A percentile compares a stretch with the other conserved stretches of the same genome.
phyloP scores from a whole-genome alignment of 1,140 invertebrate species.

The Campoletis sonorensis region DNA sequence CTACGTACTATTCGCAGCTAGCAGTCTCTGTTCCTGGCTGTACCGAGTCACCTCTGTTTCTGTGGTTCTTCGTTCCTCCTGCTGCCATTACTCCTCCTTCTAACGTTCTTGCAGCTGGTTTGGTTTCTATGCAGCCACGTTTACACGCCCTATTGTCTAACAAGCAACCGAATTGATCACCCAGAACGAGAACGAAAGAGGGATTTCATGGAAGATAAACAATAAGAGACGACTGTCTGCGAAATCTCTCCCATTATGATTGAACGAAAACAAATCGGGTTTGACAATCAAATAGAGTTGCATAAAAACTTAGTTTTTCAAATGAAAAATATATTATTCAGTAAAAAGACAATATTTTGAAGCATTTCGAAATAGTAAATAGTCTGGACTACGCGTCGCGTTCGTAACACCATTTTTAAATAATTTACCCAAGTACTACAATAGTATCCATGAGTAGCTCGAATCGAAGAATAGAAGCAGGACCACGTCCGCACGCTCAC shows the following conservation, averaged over 20 bases:
- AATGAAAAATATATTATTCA: neutral
- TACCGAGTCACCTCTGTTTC: slow-evolving; percentile 13
- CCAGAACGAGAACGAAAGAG: slow-evolving; percentile 7
- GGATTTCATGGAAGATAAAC: neutral
- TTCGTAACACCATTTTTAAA: neutral
- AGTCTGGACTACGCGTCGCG: too few relatives aligned
- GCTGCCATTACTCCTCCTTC: neutral
- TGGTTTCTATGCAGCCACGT: neutral
- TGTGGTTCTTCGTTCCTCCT: neutral
- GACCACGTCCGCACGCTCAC: slow-evolving; percentile 26
- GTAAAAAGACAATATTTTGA: too few relatives aligned
- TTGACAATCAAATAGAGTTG: neutral
- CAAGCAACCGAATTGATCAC: slow-evolving; percentile 2
- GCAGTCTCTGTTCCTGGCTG: neutral
- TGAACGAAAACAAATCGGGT: neutral
- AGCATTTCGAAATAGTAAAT: too few relatives aligned
- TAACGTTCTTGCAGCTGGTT: slow-evolving; percentile 19
- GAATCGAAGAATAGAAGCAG: slow-evolving; percentile 24
- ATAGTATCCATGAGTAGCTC: neutral
- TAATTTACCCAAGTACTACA: neutral
- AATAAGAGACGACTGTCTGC: neutral
- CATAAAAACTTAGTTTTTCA: neutral
- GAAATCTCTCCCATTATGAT: neutral
- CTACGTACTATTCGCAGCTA: neutral
- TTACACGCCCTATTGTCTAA: slow-evolving; percentile 27